These are phyloP conservation scores for Drosophila watanabei DNA, from an alignment of 1,140 invertebrate species.

Conservation along the genomic window DNA sequence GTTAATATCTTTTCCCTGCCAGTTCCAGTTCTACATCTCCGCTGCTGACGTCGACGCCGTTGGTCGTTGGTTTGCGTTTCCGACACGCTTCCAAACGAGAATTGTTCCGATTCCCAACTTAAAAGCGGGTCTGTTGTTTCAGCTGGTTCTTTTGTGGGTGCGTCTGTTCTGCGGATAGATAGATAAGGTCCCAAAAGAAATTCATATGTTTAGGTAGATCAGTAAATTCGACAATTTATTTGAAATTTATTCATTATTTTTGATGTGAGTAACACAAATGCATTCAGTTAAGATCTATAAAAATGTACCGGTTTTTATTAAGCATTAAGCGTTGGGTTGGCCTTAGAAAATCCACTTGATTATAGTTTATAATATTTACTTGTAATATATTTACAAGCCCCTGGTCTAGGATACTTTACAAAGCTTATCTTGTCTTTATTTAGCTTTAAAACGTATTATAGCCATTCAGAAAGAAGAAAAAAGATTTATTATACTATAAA, in stretches of 20 bases:
- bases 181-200: neutral
- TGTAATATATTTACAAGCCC: too few relatives aligned
- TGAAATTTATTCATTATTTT: neutral
- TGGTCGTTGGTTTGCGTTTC: neutral
- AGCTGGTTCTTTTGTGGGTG: slow-evolving; percentile 11
- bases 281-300: neutral
- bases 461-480: too few relatives aligned
- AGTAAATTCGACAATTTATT: neutral
- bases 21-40: slow-evolving; percentile 14
- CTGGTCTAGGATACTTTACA: too few relatives aligned
- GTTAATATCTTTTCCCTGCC: slow-evolving; percentile 9
- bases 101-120: neutral
- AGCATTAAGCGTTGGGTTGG: neutral
- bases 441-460: neutral
- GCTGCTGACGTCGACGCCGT: slow-evolving; percentile 13
- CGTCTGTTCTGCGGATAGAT: neutral
- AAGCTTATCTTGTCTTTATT: too few relatives aligned
- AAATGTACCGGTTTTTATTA: too few relatives aligned
- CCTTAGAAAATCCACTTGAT: too few relatives aligned
- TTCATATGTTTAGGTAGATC: slow-evolving; percentile 1
- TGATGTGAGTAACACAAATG: neutral
- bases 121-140: neutral
- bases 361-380: too few relatives aligned
- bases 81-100: slow-evolving; percentile 12
- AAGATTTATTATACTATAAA: too few relatives aligned